Evolutionary conservation across 2,113 vertebrate species (phyloP).

Genomic region (Hippocampus barbouri): DNA sequence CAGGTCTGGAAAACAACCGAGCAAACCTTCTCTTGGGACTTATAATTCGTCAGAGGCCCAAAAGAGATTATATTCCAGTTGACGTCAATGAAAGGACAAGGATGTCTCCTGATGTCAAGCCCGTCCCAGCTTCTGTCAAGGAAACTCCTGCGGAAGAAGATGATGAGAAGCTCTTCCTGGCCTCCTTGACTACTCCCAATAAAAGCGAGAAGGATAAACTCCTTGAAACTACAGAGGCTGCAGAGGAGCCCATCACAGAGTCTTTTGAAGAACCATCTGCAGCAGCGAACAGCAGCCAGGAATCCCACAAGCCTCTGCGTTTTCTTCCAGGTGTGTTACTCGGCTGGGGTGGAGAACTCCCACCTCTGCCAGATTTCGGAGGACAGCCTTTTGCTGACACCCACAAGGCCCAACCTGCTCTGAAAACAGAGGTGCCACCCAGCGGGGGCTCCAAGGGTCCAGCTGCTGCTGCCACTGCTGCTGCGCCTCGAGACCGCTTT

Average conservation of each 20-base stretch:
- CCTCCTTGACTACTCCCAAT: constrained; percentile 76
- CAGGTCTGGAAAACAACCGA: constrained; percentile 90
- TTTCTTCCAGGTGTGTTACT: constrained; percentile 95
- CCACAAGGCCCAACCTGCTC: constrained; percentile 68
- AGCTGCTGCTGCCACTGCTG: constrained; percentile 59
- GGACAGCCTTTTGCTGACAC: constrained; percentile 79
- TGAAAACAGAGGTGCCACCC: constrained; percentile 41
- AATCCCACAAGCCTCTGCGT: constrained; percentile 82
- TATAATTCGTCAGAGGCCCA: constrained; percentile 91
- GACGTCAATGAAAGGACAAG: constrained; percentile 73
- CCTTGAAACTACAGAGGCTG: constrained; percentile 66
- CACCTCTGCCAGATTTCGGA: constrained; percentile 79
- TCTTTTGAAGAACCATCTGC: constrained; percentile 62
- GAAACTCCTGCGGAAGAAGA: constrained; percentile 73
- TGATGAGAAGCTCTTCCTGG: constrained; percentile 85
- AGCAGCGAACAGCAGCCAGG: constrained; percentile 72
- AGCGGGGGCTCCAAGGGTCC: constrained; percentile 69
- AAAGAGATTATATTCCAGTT: constrained; percentile 79
- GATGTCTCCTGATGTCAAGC: constrained; percentile 82
- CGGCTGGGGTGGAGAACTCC: constrained; percentile 83
- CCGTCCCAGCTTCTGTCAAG: constrained; percentile 68
- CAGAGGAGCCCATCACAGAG: constrained; percentile 56
- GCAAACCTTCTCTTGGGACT: constrained; percentile 90
- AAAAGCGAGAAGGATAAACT: constrained; percentile 81
- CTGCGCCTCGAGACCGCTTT: constrained; percentile 67